Conservation (phyloP, 1,140 invertebrate genomes). For the Orchestia grillus region DNA sequence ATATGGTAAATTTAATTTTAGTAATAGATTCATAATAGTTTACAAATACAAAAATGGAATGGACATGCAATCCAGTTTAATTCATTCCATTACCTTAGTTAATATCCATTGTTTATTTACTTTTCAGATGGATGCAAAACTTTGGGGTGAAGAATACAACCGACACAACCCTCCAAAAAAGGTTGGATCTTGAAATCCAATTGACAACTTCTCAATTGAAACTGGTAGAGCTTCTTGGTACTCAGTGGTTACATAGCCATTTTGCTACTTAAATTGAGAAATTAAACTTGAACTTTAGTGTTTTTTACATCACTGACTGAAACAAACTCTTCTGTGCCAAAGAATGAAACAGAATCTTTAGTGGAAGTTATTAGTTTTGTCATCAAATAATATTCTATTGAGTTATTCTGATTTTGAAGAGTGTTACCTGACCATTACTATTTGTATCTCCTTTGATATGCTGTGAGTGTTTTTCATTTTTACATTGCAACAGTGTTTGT, state of each 20-base stretch:
- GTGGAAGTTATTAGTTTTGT: not conserved
- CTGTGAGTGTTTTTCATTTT: not conserved
- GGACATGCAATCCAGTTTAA: not conserved
- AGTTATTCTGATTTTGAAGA: not conserved
- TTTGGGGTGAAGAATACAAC: slow-evolving; percentile 78
- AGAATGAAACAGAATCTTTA: not conserved
- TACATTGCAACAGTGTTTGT: not conserved
- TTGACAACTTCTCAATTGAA: not conserved
- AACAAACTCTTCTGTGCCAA: not conserved
- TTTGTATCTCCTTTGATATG: not conserved
- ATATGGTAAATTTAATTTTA: not conserved
- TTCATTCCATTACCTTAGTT: not conserved
- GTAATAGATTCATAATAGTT: too few relatives aligned
- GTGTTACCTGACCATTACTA: not conserved
- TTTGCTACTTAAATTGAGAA: not conserved
- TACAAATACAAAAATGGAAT: not conserved
- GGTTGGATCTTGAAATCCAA: slow-evolving; percentile 69
- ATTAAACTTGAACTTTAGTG: not conserved
- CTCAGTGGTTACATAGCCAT: not conserved
- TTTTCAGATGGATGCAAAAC: slow-evolving; percentile 77
- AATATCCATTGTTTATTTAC: not conserved
- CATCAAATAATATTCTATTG: not conserved
- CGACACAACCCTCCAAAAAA: slow-evolving; percentile 78
- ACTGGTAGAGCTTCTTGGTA: not conserved
- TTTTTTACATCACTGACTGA: not conserved